Percentiles rank a stretch among this genome's conserved stretches.
Evolutionary conservation across 1,140 invertebrate genomes (phyloP).

Genomic region (Drosophila malerkotliana): DNA sequence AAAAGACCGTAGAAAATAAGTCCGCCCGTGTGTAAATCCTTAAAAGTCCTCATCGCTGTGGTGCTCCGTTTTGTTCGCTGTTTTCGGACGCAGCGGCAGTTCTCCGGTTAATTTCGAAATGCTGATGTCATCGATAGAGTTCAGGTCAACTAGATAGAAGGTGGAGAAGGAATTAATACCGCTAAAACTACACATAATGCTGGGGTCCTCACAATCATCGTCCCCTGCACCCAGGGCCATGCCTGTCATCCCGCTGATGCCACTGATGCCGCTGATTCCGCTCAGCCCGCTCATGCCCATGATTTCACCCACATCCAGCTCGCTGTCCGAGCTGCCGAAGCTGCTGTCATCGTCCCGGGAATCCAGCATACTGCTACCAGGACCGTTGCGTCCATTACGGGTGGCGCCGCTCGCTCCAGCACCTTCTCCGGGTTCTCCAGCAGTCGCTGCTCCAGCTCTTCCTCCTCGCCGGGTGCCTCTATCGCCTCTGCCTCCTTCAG

Average conservation of each 20-base stretch:
- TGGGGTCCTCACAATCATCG: constrained; percentile 66
- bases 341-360: constrained; percentile 75
- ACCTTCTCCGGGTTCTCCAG: neutral
- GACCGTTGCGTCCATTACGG: constrained; percentile 39
- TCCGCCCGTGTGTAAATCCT: constrained; percentile 3
- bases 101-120: constrained; percentile 81
- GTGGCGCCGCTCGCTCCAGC: neutral
- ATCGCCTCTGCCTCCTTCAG: neutral
- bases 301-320: constrained; percentile 75
- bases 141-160: constrained; percentile 67
- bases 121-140: constrained; percentile 81
- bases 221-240: constrained; percentile 44
- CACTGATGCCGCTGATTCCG: constrained; percentile 38
- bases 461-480: neutral
- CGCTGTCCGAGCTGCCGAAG: constrained; percentile 80
- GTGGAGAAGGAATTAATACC: neutral
- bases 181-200: no score
- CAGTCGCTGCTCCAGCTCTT: neutral
- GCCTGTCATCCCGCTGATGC: constrained; percentile 51
- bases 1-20: neutral
- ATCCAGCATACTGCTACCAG: constrained; percentile 51
- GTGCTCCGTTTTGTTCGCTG: constrained; percentile 70
- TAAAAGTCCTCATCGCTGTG: constrained; percentile 83
- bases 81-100: constrained; percentile 68
- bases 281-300: constrained; percentile 61